Evolutionary conservation across 2,888 invertebrate species (phyloP).

Genomic region (Amphipyra berbera): DNA sequence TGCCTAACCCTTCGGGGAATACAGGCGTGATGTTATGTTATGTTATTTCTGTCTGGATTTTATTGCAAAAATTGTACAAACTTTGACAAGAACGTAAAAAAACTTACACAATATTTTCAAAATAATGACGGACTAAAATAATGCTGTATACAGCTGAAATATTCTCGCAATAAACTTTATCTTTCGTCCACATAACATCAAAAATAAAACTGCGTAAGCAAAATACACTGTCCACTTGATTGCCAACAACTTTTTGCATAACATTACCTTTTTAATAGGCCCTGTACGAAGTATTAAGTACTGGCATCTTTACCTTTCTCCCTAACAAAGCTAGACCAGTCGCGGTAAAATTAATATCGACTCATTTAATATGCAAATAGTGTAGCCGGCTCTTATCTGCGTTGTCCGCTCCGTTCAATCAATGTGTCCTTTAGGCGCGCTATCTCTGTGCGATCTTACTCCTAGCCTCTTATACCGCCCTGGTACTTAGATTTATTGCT

Average conservation of each 20-base stretch:
- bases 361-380: constrained; percentile 89
- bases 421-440: constrained; percentile 84
- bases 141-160: background rate
- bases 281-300: constrained; percentile 38
- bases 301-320: constrained; percentile 53
- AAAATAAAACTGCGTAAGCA: constrained; percentile 8
- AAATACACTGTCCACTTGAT: constrained; percentile 23
- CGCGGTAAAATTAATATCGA: constrained; percentile 83
- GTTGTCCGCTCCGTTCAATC: constrained; percentile 88
- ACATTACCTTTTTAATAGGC: constrained; percentile 56
- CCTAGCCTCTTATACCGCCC: constrained; percentile 77
- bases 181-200: constrained; percentile 1
- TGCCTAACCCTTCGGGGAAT: too few relatives aligned
- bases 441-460: constrained; percentile 80
- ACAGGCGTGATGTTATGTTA: too few relatives aligned
- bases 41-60: constrained; percentile 15
- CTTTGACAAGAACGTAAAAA: background rate
- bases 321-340: constrained; percentile 63
- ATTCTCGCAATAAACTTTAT: background rate
- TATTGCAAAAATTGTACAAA: background rate
- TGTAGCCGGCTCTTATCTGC: constrained; percentile 78
- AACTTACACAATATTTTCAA: too few relatives aligned
- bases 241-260: constrained; percentile 18
- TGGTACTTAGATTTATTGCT: constrained; percentile 81
- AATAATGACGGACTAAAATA: background rate